Evolutionary conservation across 2,888 invertebrate species (phyloP).

Genomic region (Pachydiplax longipennis): DNA sequence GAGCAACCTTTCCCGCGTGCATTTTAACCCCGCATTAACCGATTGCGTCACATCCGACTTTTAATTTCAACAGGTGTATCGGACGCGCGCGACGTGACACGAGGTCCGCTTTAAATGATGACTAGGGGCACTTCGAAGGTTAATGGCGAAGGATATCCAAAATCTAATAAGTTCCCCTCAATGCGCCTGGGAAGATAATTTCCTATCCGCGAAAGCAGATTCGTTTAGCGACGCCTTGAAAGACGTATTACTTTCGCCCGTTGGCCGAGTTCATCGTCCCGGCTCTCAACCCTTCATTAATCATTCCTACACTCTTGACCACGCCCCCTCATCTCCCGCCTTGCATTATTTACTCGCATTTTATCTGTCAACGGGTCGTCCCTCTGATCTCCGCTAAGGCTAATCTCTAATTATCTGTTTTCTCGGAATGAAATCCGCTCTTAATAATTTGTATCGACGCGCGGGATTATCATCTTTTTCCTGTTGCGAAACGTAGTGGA

Average conservation of each 20-base stretch:
- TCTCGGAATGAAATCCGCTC: neutral
- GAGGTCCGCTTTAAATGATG: too few species aligned
- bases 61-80: too few species aligned
- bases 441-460: too few species aligned
- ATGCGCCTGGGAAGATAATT: neutral
- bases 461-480: too few species aligned
- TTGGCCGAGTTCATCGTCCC: neutral
- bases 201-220: neutral
- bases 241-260: neutral
- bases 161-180: neutral
- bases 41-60: too few species aligned
- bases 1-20: too few species aligned
- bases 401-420: neutral
- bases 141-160: neutral
- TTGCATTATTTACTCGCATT: neutral
- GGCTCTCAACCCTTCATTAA: neutral
- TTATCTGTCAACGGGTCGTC: neutral
- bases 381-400: neutral
- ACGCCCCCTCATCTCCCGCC: neutral
- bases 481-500: too few species aligned
- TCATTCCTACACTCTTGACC: neutral
- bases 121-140: neutral
- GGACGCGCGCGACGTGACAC: too few species aligned
- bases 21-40: too few species aligned
- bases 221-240: neutral